These are phyloP conservation scores for Drosophila nikananu DNA, from an alignment of 1,140 invertebrate species.

Conservation along the genomic window DNA sequence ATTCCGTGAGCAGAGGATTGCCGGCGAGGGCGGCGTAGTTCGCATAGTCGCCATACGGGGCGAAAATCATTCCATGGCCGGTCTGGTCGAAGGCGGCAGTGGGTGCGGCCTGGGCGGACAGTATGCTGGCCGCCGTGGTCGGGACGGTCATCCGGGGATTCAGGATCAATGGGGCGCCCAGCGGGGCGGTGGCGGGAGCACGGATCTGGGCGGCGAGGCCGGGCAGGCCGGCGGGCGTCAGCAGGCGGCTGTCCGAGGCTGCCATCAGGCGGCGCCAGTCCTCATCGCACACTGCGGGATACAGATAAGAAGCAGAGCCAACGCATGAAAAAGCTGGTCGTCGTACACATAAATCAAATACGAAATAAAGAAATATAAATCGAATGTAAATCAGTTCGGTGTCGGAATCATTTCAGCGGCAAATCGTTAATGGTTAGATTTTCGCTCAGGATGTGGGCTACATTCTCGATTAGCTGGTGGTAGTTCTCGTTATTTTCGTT, in stretches of 20 bases:
- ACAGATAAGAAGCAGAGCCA: slow-evolving; percentile 82
- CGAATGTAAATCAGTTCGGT: slow-evolving; percentile 41
- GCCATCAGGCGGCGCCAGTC: slow-evolving; percentile 92
- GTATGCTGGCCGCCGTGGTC: slow-evolving; percentile 90
- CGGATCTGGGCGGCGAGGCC: slow-evolving; percentile 88
- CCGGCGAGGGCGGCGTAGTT: slow-evolving; percentile 94
- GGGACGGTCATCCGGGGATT: slow-evolving; percentile 94
- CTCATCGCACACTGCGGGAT: slow-evolving; percentile 88
- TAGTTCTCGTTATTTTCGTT: slow-evolving; percentile 31
- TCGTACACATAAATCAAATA: slow-evolving; percentile 65
- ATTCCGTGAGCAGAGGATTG: slow-evolving; percentile 93
- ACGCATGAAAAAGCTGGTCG: slow-evolving; percentile 81
- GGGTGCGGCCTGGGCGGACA: slow-evolving; percentile 92
- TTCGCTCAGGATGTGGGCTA: slow-evolving; percentile 23
- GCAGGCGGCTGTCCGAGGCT: slow-evolving; percentile 90
- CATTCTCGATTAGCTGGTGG: slow-evolving; percentile 45
- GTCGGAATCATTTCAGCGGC: slow-evolving; percentile 31
- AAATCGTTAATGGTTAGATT: slow-evolving; percentile 47
- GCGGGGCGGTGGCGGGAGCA: slow-evolving; percentile 88
- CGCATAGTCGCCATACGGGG: slow-evolving; percentile 94
- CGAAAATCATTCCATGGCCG: slow-evolving; percentile 88
- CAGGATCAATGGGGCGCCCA: slow-evolving; percentile 94
- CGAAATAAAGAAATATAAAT: slow-evolving; percentile 65
- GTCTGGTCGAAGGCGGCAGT: slow-evolving; percentile 88
- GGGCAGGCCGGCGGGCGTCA: slow-evolving; percentile 87